phyloP scores from a whole-genome alignment of 2,113 vertebrate species.

The Sander vitreus region DNA sequence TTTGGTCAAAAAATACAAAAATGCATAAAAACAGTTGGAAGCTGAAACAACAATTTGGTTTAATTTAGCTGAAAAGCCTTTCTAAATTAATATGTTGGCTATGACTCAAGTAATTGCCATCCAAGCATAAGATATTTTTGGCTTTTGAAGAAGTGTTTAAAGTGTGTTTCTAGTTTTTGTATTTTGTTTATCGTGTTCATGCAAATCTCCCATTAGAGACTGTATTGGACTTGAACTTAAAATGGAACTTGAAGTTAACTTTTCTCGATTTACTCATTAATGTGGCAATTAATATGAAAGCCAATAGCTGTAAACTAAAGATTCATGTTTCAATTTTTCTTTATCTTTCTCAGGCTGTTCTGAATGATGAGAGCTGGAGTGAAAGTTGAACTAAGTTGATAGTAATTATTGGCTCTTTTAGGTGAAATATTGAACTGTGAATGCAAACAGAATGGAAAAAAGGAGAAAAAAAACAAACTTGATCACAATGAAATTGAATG shows the following conservation, averaged over 20 bases:
- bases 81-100: conserved; percentile 60
- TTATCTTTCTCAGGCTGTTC: conserved; percentile 11
- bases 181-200: conserved; percentile 53
- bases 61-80: conserved; percentile 56
- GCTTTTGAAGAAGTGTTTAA: conserved; percentile 3
- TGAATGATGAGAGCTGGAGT: conserved; percentile 7
- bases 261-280: conserved; percentile 39
- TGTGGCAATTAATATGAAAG: conserved; percentile 33
- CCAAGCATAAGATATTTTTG: conserved; percentile 67
- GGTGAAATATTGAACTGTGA: not conserved
- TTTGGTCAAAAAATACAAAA: conserved; percentile 75
- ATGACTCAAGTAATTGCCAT: conserved; percentile 49
- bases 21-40: conserved; percentile 71
- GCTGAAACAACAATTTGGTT: conserved; percentile 68
- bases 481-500: conserved; percentile 40
- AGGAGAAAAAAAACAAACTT: not conserved
- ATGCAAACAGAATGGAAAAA: not conserved
- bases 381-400: not conserved
- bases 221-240: conserved; percentile 11
- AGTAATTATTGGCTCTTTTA: not conserved
- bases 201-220: conserved; percentile 40
- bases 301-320: conserved; percentile 24
- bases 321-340: conserved; percentile 10
- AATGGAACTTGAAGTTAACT: conserved; percentile 31
- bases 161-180: conserved; percentile 30